Conservation (phyloP, 2,888 invertebrate genomes). For the Dilophus febrilis region DNA sequence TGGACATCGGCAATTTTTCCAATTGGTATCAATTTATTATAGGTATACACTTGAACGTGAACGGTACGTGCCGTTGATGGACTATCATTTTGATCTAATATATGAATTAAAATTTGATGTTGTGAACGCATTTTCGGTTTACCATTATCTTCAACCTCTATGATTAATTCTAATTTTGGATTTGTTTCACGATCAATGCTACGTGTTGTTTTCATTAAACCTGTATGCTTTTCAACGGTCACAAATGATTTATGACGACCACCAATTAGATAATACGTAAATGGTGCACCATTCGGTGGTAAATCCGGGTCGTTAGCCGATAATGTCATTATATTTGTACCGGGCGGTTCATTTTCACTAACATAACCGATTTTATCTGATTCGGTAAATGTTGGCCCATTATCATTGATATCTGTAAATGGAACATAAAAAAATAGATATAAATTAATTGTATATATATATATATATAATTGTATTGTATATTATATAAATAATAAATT, state of each 20-base stretch:
- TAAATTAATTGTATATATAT: too few relatives aligned
- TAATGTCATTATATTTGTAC: conserved; percentile 68
- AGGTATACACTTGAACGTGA: conserved; percentile 59
- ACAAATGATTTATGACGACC: conserved; percentile 63
- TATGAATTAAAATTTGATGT: conserved; percentile 54
- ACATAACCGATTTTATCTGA: conserved; percentile 57
- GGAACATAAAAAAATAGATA: conserved; percentile 34
- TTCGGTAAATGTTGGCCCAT: conserved; percentile 69
- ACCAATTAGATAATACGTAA: conserved; percentile 60
- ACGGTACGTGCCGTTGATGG: conserved; percentile 72
- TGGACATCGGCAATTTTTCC: conserved; percentile 83
- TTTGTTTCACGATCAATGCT: conserved; percentile 69
- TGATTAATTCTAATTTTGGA: conserved; percentile 52
- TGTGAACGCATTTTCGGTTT: conserved; percentile 67
- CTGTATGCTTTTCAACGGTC: conserved; percentile 61
- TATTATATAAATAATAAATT: neutral
- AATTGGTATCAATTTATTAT: conserved; percentile 54
- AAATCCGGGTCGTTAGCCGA: conserved; percentile 77
- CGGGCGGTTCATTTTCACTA: conserved; percentile 71
- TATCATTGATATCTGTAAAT: conserved; percentile 80
- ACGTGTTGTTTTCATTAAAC: conserved; percentile 59
- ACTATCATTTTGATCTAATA: conserved; percentile 81
- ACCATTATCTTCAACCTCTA: conserved; percentile 82
- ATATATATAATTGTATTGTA: too few relatives aligned
- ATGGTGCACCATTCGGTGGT: conserved; percentile 82